Evolutionary conservation across 2,113 vertebrate species (phyloP), one percentile per base, ranked within the genome.

Genomic region (Hippocampus guttulatus): DNA sequence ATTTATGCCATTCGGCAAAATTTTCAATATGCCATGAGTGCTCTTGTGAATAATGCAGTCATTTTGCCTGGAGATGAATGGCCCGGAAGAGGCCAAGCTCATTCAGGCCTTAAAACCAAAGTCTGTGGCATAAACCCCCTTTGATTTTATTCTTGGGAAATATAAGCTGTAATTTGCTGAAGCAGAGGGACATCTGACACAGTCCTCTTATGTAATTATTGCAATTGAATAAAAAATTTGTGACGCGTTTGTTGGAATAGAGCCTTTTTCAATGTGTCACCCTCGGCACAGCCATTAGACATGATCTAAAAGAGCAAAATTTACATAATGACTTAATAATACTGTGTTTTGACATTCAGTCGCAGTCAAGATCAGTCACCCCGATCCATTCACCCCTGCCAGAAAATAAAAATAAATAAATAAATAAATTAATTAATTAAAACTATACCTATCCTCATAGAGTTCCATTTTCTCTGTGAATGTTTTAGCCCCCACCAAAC

Each of bases 401-500:
- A 38, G 33, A 38, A 38, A 38, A 47, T 27, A 14, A 49, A 49
- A 16, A 49, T 70, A 21, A 14, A 45, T 3, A 10, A 62, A 38
- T 41, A 58, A 69, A 51, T 4, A 73, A 15, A 21, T 18, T 16
- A 41, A 5, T 27, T 27, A 47, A 16, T 5, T 6, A 49, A 15
- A 16, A 1, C 66, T 15, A 18, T 16, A 21, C 27, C 21, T 12
- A 51, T 65, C 47, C 47, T 67, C 65, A 12, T 45, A 15, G 10
- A 45, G 52, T 58, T n/a, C 66, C 61, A 58, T 21, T n/a, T 51
- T 63, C 69, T 72, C 43, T 57, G 55, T 68, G 45, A 66, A 73
- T 60, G 72, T 71, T 75, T 74, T 75, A 71, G 74, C 81, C 10
- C 43, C 10, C 43, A 45, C 14, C 43, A 45, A 45, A 45, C 14